A percentile compares a stretch with the other conserved stretches of the same genome.
These are phyloP conservation scores for Rynchops niger DNA, from an alignment of 2,113 vertebrate species.

Conservation along the genomic window DNA sequence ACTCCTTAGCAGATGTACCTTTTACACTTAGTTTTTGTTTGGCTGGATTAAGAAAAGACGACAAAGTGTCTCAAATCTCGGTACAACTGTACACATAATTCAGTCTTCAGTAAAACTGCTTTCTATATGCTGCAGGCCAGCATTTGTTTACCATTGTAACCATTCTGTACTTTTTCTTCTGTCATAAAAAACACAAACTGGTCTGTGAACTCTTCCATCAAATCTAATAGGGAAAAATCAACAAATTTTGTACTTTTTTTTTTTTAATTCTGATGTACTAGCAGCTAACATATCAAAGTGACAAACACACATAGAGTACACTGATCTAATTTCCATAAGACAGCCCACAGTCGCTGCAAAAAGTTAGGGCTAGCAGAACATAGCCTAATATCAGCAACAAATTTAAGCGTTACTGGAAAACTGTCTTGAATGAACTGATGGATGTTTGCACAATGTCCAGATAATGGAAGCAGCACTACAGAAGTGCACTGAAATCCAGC, in stretches of 20 bases:
- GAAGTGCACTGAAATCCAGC: not conserved
- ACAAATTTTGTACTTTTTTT: not conserved
- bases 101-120: not conserved
- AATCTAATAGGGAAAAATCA: not conserved
- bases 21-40: not conserved
- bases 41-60: not conserved
- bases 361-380: not conserved
- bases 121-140: not conserved
- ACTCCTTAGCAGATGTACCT: not conserved
- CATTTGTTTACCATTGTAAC: not conserved
- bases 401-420: not conserved
- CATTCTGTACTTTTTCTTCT: not conserved
- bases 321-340: not conserved
- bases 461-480: not conserved
- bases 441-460: not conserved
- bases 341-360: not conserved
- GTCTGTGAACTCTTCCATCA: not conserved
- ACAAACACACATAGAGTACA: not conserved
- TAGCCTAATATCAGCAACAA: not conserved
- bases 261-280: not conserved
- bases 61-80: not conserved
- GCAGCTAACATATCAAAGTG: not conserved
- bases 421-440: not conserved
- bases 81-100: not conserved
- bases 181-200: not conserved